Base-by-base conservation (phyloP, 2,888 invertebrate species). In the Perithous albicinctus region DNA sequence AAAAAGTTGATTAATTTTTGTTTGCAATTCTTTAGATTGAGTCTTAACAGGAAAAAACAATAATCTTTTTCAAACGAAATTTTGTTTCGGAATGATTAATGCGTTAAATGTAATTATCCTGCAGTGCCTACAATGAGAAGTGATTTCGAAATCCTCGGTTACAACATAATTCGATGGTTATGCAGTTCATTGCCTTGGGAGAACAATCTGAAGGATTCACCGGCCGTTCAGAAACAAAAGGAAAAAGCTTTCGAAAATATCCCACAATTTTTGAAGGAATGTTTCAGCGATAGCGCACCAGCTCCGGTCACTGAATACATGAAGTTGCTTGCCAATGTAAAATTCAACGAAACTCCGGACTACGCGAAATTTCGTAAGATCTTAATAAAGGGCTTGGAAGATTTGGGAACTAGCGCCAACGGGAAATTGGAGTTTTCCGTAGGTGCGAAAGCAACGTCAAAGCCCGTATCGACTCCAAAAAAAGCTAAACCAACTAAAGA, bases 101-200 rank as follows among this genome's bases (percentile, higher is more conserved):
- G 32, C n/a, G 2, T 0, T 93, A 35, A 92, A 29, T 32, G 56
- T 76, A 43, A 67, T 61, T 23, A 41, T 91, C 35, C 10, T 12
- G 29, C 92, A 94, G 96, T 96, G 61, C 94, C 96, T 38, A 98
- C 98, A 12, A 96, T 97, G 95, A 94, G 99, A 56, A 97, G 98
- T 0, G 99, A 99, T 93, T 93, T 99, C 18, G 99, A 99, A 94
- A 98, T 99, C 85, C 94, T 99, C 3, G 97, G 96, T 0, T 99
- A 97, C 92, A 99, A 99, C 93, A 94, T 99, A 91, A 94, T 99
- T 51, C 97, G 98, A 89, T 99, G 99, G 99, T 90, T 97, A 51
- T 95, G 96, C 26, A 96, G 96, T 0, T 94, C 94, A 82, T 93
- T 99, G 85, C 98, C 98, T 0, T 99, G 99, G 99, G 96, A 97